Conservation (phyloP, 2,888 invertebrate genomes). For the Meandrusa payeni region DNA sequence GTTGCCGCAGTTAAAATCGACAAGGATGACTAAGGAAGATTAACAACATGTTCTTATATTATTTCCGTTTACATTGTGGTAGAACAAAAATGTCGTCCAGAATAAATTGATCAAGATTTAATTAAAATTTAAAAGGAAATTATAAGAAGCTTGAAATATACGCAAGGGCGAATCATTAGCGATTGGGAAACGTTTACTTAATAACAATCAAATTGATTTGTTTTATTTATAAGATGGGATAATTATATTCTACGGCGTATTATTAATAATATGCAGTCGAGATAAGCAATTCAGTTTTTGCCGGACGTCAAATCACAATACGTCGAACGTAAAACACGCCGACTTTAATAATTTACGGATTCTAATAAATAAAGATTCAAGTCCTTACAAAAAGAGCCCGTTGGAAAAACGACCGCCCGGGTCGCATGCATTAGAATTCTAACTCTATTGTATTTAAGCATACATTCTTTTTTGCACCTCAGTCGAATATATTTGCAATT, state of each 20-base stretch:
- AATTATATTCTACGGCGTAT: constrained; percentile 18
- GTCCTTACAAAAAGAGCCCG: constrained; percentile 52
- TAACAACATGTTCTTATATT: no score
- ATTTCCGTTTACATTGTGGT: no score
- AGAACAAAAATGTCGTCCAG: no score
- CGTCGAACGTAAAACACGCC: constrained; percentile 59
- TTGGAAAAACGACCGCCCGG: constrained; percentile 76
- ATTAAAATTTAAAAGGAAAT: no score
- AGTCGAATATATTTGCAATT: constrained; percentile 65
- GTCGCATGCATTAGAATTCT: constrained; percentile 67
- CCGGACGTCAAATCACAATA: constrained; percentile 51
- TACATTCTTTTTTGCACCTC: constrained; percentile 78
- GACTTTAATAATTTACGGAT: constrained; percentile 70
- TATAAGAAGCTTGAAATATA: no score
- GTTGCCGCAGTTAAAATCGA: no score
- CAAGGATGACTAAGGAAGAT: no score
- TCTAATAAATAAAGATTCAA: constrained; percentile 80
- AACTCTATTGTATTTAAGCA: constrained; percentile 73
- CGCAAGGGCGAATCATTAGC: constrained; percentile 11
- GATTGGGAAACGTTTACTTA: constrained; percentile 17
- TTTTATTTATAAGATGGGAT: constrained; percentile 25
- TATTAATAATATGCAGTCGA: constrained; percentile 30
- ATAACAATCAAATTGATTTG: constrained; percentile 20
- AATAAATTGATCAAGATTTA: no score
- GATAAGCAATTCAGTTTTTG: constrained; percentile 42